Evolutionary conservation across 2,888 invertebrate species (phyloP).

Genomic region (Osedax fenrisi): DNA sequence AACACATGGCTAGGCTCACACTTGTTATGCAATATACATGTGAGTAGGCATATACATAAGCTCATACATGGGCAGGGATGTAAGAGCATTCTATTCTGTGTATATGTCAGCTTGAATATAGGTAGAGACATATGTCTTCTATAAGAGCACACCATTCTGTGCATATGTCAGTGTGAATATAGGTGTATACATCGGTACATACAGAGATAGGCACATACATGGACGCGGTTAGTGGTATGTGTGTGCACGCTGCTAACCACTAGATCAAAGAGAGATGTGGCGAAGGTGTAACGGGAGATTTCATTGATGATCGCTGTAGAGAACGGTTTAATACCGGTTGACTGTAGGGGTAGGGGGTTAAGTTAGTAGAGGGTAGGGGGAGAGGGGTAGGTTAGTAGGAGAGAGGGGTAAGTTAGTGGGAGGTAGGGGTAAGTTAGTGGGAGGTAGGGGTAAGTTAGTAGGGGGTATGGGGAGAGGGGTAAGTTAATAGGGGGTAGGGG

Average conservation of each 20-base stretch:
- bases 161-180: no score
- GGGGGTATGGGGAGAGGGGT: background rate
- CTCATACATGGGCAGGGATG: no score
- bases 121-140: no score
- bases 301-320: constrained; percentile 46
- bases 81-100: no score
- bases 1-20: no score
- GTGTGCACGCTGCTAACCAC: constrained; percentile 59
- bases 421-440: background rate
- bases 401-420: background rate
- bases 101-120: no score
- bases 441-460: background rate
- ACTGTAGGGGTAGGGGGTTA: background rate
- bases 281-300: constrained; percentile 66
- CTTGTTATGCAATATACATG: no score
- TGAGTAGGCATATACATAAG: no score
- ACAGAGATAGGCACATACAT: no score
- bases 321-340: background rate
- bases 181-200: no score
- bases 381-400: background rate
- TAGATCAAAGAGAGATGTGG: constrained; percentile 73
- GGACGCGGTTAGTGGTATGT: no score
- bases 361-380: background rate
- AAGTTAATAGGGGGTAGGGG: background rate
- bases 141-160: no score